phyloP scores from a whole-genome alignment of 2,797 vertebrate species.

The Momotus momota region DNA sequence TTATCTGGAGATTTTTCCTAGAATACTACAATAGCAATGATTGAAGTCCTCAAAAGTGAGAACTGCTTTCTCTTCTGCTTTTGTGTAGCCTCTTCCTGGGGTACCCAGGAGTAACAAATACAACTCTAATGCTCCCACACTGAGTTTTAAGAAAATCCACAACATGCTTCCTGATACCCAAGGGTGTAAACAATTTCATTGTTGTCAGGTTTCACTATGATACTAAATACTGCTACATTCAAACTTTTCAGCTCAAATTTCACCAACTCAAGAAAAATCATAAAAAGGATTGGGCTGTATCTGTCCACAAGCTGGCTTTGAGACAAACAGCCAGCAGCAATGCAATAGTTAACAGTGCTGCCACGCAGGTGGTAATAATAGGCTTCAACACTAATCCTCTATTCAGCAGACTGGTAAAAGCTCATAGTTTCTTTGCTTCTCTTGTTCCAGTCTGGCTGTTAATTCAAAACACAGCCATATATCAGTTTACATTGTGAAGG shows the following conservation, averaged over 20 bases:
- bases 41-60: background rate
- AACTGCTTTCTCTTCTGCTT: background rate
- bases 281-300: background rate
- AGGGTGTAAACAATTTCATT: background rate
- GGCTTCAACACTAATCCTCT: background rate
- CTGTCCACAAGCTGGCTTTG: background rate
- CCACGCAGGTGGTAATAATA: background rate
- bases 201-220: background rate
- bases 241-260: background rate
- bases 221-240: background rate
- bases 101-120: background rate
- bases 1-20: background rate
- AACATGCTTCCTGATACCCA: background rate
- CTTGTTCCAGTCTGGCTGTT: constrained; percentile 8
- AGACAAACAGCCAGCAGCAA: background rate
- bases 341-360: background rate
- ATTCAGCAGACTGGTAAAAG: background rate
- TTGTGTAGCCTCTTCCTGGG: background rate
- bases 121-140: background rate
- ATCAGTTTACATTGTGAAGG: constrained; percentile 35
- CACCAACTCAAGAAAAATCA: background rate
- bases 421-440: background rate
- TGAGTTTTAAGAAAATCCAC: background rate
- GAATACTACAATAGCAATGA: background rate
- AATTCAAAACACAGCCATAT: background rate